These are phyloP conservation scores for Xiphophorus maculatus DNA, from an alignment of 2,113 vertebrate genomes.

Conservation along the genomic window DNA sequence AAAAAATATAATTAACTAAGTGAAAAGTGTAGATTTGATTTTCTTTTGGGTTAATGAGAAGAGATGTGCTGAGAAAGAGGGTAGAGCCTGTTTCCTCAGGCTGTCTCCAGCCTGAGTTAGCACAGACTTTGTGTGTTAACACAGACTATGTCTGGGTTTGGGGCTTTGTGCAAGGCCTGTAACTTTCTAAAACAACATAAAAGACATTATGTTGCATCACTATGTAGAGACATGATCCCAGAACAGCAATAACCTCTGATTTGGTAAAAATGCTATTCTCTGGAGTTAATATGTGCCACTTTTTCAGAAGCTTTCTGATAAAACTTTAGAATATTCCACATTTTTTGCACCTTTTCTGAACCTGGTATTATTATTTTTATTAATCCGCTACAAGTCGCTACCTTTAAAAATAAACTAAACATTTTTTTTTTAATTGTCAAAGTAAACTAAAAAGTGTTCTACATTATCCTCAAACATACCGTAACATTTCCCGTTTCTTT, in stretches of 20 bases:
- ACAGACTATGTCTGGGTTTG: conserved; percentile 6
- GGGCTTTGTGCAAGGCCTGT: conserved; percentile 23
- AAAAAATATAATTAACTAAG: neutral
- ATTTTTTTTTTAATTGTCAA: too few species aligned
- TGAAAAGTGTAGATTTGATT: neutral
- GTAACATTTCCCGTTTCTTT: too few species aligned
- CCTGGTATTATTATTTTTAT: too few species aligned
- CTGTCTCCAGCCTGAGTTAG: too few species aligned
- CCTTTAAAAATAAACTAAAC: too few species aligned
- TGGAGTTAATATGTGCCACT: neutral
- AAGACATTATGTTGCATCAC: conserved; percentile 27
- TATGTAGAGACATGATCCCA: neutral
- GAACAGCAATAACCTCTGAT: neutral
- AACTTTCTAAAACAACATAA: conserved; percentile 44
- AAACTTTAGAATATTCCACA: too few species aligned
- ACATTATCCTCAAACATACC: too few species aligned
- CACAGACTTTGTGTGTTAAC: neutral
- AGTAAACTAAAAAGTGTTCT: too few species aligned
- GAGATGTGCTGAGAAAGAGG: neutral
- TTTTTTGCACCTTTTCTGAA: too few species aligned
- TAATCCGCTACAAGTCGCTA: too few species aligned
- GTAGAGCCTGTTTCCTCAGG: neutral
- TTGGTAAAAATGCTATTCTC: neutral
- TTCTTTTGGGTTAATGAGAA: too few species aligned
- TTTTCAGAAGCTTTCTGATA: neutral